Evolutionary conservation across 2,113 vertebrate genomes (phyloP).

Genomic region (Phyllopteryx taeniolatus): DNA sequence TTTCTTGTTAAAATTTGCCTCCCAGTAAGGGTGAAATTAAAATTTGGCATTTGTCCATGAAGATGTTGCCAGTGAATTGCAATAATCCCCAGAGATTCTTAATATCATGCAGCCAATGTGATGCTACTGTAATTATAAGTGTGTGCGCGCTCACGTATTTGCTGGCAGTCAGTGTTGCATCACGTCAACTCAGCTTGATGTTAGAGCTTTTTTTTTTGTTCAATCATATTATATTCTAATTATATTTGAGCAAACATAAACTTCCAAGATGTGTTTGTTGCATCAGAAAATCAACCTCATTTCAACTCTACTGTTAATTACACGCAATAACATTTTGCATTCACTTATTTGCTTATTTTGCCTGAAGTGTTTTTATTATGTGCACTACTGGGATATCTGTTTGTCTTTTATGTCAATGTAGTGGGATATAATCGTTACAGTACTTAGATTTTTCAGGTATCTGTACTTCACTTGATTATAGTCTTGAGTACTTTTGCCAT

Average conservation of each 20-base stretch:
- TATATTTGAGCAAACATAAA: not conserved
- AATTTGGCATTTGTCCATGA: not conserved
- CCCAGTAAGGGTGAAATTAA: not conserved
- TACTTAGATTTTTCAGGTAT: too few species aligned
- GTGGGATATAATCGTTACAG: too few species aligned
- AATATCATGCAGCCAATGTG: not conserved
- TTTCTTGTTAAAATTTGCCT: not conserved
- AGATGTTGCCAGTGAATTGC: not conserved
- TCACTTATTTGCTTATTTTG: not conserved
- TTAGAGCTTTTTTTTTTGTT: not conserved
- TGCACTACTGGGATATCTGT: not conserved
- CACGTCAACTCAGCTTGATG: not conserved
- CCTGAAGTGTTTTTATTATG: not conserved
- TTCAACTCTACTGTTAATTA: constrained; percentile 40
- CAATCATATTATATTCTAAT: not conserved
- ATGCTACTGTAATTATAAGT: constrained; percentile 2
- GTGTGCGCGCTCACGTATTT: not conserved
- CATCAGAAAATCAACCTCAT: constrained; percentile 21
- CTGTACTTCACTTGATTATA: too few species aligned
- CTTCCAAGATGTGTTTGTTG: constrained; percentile 49
- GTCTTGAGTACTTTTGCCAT: too few species aligned
- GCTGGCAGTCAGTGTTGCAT: not conserved
- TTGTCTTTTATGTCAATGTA: not conserved
- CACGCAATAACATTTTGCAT: constrained; percentile 58
- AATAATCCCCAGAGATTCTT: constrained; percentile 18